phyloP scores from a whole-genome alignment of 2,797 vertebrate species.

The Okamejei kenojei region DNA sequence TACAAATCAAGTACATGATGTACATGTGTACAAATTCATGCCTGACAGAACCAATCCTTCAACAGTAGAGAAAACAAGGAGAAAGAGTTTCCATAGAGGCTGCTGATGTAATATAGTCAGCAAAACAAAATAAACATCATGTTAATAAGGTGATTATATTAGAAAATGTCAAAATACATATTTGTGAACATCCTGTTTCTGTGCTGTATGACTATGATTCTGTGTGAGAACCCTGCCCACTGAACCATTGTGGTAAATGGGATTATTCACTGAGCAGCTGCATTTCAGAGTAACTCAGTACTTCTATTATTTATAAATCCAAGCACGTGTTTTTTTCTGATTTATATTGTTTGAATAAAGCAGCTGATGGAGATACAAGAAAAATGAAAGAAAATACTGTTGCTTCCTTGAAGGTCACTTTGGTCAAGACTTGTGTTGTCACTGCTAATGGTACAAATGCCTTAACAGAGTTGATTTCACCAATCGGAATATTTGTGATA shows the following conservation, averaged over 20 bases:
- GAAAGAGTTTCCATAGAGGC: not conserved
- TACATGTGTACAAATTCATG: not conserved
- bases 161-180: too few species aligned
- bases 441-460: not conserved
- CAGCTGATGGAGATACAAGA: not conserved
- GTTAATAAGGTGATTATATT: too few species aligned
- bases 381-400: slow-evolving; percentile 16
- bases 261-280: not conserved
- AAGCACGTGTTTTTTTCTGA: not conserved
- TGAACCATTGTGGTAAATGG: not conserved
- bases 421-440: not conserved
- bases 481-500: not conserved
- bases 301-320: not conserved
- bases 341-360: too few species aligned
- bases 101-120: not conserved
- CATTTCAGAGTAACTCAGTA: not conserved
- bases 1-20: not conserved
- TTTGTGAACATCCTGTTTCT: too few species aligned
- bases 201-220: too few species aligned
- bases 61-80: not conserved
- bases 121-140: not conserved
- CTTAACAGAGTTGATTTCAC: not conserved
- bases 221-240: too few species aligned
- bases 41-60: not conserved
- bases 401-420: not conserved